A percentile compares a stretch with the other conserved stretches of the same genome.
Evolutionary conservation across 2,888 invertebrate genomes (phyloP).

Genomic region (Lycophotia porphyrea): DNA sequence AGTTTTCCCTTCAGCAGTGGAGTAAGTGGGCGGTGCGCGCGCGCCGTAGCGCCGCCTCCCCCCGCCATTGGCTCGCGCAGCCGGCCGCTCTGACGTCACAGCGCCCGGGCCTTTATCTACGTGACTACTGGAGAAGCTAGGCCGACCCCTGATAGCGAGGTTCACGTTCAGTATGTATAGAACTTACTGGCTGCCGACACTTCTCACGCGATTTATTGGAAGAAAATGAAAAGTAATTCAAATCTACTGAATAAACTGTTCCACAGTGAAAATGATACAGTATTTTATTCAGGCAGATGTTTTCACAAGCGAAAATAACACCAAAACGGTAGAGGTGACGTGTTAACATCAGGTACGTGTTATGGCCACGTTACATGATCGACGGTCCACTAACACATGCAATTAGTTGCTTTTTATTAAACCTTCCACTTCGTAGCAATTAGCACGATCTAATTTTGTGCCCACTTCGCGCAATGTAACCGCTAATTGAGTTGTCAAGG

Average conservation of each 20-base stretch:
- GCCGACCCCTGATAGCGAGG: conserved; percentile 69
- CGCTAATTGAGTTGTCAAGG: conserved; percentile 86
- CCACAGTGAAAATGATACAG: conserved; percentile 11
- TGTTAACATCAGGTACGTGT: conserved; percentile 35
- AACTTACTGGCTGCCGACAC: conserved; percentile 39
- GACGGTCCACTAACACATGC: conserved; percentile 64
- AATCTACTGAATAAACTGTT: not conserved
- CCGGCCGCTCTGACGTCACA: conserved; percentile 88
- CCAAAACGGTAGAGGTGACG: conserved; percentile 15
- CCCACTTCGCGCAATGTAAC: conserved; percentile 81
- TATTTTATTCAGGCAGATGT: not conserved
- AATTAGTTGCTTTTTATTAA: conserved; percentile 85
- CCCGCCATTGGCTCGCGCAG: conserved; percentile 81
- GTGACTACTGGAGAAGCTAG: conserved; percentile 74
- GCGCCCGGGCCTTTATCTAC: conserved; percentile 78
- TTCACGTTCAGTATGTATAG: conserved; percentile 57
- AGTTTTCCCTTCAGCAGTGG: conserved; percentile 78
- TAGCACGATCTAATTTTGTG: conserved; percentile 86
- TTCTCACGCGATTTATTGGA: not conserved
- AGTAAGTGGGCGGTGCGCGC: conserved; percentile 84
- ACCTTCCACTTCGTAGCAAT: conserved; percentile 81
- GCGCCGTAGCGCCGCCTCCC: conserved; percentile 83
- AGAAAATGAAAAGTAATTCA: not conserved
- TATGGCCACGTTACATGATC: conserved; percentile 50
- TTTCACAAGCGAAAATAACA: conserved; percentile 4